Evolutionary conservation across 2,888 invertebrate species (phyloP), one percentile per base, ranked within the genome.

Genomic region (Amblyjoppa fuscipennis): DNA sequence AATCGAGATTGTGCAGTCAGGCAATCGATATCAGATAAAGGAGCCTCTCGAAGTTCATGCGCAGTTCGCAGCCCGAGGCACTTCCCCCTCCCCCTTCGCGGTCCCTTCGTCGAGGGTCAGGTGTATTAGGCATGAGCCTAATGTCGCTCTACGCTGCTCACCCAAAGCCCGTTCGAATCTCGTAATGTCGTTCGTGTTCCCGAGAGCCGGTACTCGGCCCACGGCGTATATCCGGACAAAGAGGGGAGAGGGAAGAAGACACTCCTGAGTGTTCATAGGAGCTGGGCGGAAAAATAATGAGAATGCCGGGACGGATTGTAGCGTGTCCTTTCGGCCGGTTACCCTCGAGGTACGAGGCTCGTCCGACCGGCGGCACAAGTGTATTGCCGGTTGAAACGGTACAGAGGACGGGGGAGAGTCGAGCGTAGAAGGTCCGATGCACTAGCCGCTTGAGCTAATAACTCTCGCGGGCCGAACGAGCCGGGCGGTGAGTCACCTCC

Each of bases 401-500:
- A 11, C n/a, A 16, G 20, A 53, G 56, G 61, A 68, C 38, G 11
- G 34, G 41, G 25, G 34, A 68, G 25, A 16, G 16, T 49, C 16
- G 16, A 28, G 49, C n/a, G 20, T 13, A 13, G 38, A 41, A 25
- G 38, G 41, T 71, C 53, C 61, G 34, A n/a, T 51, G 20, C 34
- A 38, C 34, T 79, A 16, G 61, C 25, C 25, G 64, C 38, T 11
- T 13, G 3, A 28, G 25, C 59, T 11, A 59, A 59, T 59, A 28
- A 59, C 59, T 59, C 28, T 28, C 59, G 41, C 41, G 41, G 9
- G 56, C 25, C 61, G 61, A 64, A 61, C 64, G 59, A 64, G 31
- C 66, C 20, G 31, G 16, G 9, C 59, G 71, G 85, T 83, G 87
- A 83, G 38, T 86, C 86, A 83, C 83, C 76, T 75, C 86, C 28